Evolutionary conservation across 2,888 invertebrate genomes (phyloP).

Genomic region (Ditula angustiorana): DNA sequence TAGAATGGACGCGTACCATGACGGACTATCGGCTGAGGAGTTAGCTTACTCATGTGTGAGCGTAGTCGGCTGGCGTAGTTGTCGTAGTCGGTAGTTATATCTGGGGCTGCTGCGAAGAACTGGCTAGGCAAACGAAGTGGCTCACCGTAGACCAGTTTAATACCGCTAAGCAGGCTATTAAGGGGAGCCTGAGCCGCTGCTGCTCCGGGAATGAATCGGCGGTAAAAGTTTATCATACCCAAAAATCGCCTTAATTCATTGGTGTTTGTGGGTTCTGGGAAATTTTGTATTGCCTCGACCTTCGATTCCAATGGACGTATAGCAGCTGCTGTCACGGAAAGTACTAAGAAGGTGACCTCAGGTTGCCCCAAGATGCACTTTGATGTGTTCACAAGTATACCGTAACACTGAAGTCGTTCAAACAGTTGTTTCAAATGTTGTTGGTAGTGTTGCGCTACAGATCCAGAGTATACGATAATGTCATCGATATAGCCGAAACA

Average conservation of each 20-base stretch:
- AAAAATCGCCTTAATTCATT: constrained; percentile 47
- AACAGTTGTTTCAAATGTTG: constrained; percentile 21
- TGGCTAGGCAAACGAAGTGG: background rate
- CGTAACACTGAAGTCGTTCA: background rate
- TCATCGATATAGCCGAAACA: too few relatives aligned
- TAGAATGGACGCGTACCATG: background rate
- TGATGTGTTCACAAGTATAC: background rate
- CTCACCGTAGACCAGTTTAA: background rate
- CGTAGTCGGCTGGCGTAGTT: constrained; percentile 5
- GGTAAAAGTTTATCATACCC: constrained; percentile 41
- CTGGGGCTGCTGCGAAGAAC: background rate
- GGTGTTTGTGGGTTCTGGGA: constrained; percentile 31
- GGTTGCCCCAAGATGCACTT: background rate
- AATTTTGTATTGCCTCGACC: constrained; percentile 46
- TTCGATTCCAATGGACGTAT: constrained; percentile 51
- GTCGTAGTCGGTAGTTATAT: background rate
- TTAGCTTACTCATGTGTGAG: background rate
- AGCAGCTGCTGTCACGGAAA: constrained; percentile 44
- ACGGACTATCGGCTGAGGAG: background rate
- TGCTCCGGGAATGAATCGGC: constrained; percentile 47
- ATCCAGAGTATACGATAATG: constrained; percentile 47
- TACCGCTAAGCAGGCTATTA: background rate
- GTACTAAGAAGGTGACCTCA: constrained; percentile 44
- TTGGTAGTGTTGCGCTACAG: constrained; percentile 22
- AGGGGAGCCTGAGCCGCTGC: background rate